Conservation (phyloP, 2,888 invertebrate species). For the Lasioglossum vierecki region DNA sequence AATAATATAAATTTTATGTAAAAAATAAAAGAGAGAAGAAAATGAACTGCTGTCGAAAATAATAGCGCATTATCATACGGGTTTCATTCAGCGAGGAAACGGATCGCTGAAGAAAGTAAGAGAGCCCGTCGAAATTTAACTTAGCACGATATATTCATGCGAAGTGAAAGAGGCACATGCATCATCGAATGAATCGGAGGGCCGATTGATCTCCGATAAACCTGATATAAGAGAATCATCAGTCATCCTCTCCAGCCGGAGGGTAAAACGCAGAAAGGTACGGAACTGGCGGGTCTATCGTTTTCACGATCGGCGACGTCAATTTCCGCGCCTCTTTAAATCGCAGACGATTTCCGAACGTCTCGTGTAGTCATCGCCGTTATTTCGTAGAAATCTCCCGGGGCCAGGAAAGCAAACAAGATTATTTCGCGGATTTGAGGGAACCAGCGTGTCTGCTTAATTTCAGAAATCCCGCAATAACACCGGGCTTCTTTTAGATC, state of each 20-base stretch:
- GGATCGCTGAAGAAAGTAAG: not conserved
- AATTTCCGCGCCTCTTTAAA: constrained; percentile 31
- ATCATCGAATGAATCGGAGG: constrained; percentile 4
- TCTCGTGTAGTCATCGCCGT: constrained; percentile 46
- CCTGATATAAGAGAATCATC: constrained; percentile 50
- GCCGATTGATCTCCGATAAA: constrained; percentile 36
- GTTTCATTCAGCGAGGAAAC: not conserved
- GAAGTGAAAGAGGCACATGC: constrained; percentile 7
- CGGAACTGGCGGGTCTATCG: constrained; percentile 16
- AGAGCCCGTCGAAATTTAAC: not conserved
- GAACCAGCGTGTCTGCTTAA: constrained; percentile 57
- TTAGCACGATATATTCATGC: not conserved
- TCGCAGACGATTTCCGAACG: constrained; percentile 41
- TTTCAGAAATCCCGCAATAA: constrained; percentile 44
- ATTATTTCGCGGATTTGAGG: constrained; percentile 61
- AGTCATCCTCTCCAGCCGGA: constrained; percentile 48
- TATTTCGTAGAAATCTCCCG: constrained; percentile 63
- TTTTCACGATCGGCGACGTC: constrained; percentile 44
- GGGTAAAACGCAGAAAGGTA: constrained; percentile 15
- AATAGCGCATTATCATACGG: not conserved
- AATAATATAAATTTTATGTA: too few species aligned
- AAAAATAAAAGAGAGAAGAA: not conserved
- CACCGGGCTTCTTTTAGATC: constrained; percentile 2
- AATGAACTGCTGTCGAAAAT: not conserved
- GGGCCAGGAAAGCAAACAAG: constrained; percentile 64